Evolutionary conservation across 1,140 invertebrate species (phyloP), one percentile per base, ranked within the genome.

Genomic region (Scaptomyza montana): DNA sequence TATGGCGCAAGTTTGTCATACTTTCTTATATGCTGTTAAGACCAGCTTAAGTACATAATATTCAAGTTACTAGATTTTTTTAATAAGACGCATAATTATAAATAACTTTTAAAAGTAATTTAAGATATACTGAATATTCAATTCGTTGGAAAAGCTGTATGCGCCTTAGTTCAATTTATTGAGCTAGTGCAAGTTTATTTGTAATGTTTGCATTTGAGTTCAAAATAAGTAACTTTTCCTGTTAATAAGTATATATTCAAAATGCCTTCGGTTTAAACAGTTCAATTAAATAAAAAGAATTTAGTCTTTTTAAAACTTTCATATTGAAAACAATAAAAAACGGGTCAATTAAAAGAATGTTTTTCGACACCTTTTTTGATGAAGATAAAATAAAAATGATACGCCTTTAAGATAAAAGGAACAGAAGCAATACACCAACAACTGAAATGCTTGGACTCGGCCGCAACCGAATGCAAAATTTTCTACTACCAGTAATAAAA

Each of bases 81-180:
- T 7, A 30, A n/a, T 28, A 33, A 13, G 30, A 9, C 13, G 25
- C 25, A 30, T 49, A n/a, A 25, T 21, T 39, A 54, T 4, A 53
- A 9, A 36, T 19, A 54, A 2, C 12, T 43, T 5, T 36, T 5
- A 33, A 10, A 39, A 16, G 16, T 8, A 53, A n/a, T 6, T 53
- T 53, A 54, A 36, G 51, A 36, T 19, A 16, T 6, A 33, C 13
- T 16, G 13, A 13, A 5, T 9, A 16, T 13, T 33, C 12, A 43
- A 43, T 36, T 53, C 9, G 7, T 53, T 53, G 39, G 2, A 19
- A 3, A 33, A 68, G 56, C 72, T 80, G 43, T 74, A 28, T 50
- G 53, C 53, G 55, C 25, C 47, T 60, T 49, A 56, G n/a, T 41
- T 71, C 16, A 41, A 70, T 59, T 69, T 46, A 62, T 49, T 74